Conservation (phyloP, 2,888 invertebrate genomes). For the Rhorus exstirpatorius region DNA sequence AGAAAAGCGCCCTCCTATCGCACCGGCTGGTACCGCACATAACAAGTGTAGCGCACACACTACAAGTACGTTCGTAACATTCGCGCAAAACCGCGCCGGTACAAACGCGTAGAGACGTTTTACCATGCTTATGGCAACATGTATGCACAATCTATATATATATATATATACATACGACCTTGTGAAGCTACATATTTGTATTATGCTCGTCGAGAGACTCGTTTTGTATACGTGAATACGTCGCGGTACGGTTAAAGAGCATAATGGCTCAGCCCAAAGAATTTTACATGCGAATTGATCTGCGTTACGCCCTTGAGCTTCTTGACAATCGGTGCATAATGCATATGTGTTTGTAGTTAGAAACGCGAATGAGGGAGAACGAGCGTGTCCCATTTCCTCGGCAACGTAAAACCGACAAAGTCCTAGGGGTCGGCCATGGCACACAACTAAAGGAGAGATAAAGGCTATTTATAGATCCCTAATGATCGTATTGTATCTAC, state of each 20-base stretch:
- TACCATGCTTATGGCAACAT: constrained; percentile 1
- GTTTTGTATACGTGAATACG: constrained; percentile 17
- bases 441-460: constrained; percentile 58
- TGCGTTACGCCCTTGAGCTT: constrained; percentile 18
- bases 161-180: constrained; percentile 26
- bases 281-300: neutral
- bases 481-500: constrained; percentile 66
- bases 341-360: constrained; percentile 6
- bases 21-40: constrained; percentile 74
- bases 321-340: neutral
- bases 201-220: constrained; percentile 28
- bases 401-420: constrained; percentile 51
- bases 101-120: constrained; percentile 32
- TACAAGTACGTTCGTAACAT: constrained; percentile 57
- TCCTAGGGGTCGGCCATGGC: constrained; percentile 43
- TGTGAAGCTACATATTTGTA: constrained; percentile 35
- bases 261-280: neutral
- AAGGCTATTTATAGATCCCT: constrained; percentile 69
- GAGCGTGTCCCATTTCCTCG: constrained; percentile 20
- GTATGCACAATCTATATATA: neutral
- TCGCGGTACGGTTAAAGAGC: neutral
- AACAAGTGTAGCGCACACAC: constrained; percentile 62
- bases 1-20: constrained; percentile 55
- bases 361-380: constrained; percentile 26
- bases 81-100: constrained; percentile 35